Conservation (phyloP, 2,113 vertebrate species). For the Antennarius striatus region DNA sequence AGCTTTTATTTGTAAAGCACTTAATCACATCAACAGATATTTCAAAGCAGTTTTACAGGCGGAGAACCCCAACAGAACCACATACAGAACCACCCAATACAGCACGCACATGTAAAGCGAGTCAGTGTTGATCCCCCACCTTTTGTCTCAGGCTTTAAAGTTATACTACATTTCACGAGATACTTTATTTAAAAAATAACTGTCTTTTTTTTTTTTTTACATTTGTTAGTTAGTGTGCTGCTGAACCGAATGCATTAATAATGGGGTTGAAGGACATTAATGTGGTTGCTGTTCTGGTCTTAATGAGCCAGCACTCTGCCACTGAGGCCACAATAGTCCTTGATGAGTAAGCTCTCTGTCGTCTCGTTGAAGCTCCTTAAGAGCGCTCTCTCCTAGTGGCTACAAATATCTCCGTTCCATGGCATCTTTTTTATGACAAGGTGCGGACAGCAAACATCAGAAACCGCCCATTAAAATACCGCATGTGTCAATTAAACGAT, state of each 20-base stretch:
- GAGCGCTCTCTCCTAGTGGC: constrained; percentile 4
- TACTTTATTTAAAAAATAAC: no score
- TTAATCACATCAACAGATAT: no score
- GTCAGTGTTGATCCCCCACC: no score
- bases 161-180: no score
- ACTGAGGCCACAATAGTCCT: constrained; percentile 33
- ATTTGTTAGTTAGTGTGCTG: constrained; percentile 12
- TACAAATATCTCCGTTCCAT: neutral
- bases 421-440: constrained; percentile 18
- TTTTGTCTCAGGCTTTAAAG: no score
- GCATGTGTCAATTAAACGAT: constrained; percentile 13
- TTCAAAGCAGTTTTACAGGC: no score
- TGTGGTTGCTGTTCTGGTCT: constrained; percentile 40
- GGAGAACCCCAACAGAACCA: no score
- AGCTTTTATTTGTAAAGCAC: no score
- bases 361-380: constrained; percentile 7
- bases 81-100: no score
- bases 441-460: constrained; percentile 20
- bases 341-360: constrained; percentile 50
- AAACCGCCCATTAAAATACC: constrained; percentile 38
- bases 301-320: constrained; percentile 56
- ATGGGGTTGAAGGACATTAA: constrained; percentile 48
- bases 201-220: neutral
- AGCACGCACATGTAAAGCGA: no score
- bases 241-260: constrained; percentile 22